Evolutionary conservation across 1,140 invertebrate species (phyloP), one percentile per base, ranked within the genome.

Genomic region (Lineus longissimus): DNA sequence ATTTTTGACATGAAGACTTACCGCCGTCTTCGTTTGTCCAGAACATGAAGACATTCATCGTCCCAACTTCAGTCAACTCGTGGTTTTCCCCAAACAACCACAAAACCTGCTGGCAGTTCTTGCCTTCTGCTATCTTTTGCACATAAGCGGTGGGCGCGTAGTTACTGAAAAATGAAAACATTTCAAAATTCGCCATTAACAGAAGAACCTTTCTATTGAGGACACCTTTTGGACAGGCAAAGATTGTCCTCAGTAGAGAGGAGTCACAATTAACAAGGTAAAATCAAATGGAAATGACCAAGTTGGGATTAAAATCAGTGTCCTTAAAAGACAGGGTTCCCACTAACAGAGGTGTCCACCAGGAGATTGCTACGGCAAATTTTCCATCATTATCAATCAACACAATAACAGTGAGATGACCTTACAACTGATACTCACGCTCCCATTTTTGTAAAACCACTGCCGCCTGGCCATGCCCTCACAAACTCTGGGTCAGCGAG

Each of bases 41-140:
- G 74, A 91, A 88, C 69, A 96, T 86, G 76, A 99, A 98, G 55
- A 99, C 88, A 75, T 99, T 99, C 97, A 99, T 99, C 9, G 96
- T 94, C 43, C 97, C 97, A 54, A 94, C 95, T 86, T 99, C 97
- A 0, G 97, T 99, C 1, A 99, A 73, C 77, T 96, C 87, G 77
- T 97, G 88, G 76, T 99, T 89, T 2, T 94, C 88, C 9, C 96
- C 97, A 81, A 90, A 98, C 4, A 99, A 83, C 97, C 97, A 99
- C 7, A 99, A 80, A 2, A 98, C 94, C 85, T 99, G 97, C 72
- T 99, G 94, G 59, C 93, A 88, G 2, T 92, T 93, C 72, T 87
- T 83, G 62, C 87, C 85, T 4, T 84, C 83, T 0, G 97, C 97
- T 69, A 89, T 83, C 68, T 89, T 88, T 81, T 88, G 82, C 11